Evolutionary conservation across 2,797 vertebrate genomes (phyloP).

Genomic region (Thamnophis elegans): DNA sequence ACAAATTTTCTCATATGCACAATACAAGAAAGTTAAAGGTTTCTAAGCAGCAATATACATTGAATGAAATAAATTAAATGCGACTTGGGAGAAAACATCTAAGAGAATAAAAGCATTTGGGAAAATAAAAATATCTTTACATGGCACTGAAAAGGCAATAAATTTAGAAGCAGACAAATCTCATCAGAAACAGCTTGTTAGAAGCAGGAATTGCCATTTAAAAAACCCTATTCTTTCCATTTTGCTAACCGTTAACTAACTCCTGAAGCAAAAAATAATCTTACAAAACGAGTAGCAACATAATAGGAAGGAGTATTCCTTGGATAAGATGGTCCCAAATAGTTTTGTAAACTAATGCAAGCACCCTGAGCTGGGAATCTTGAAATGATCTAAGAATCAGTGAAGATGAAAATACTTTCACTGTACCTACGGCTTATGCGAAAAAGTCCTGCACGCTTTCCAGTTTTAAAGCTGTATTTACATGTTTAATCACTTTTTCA

Average conservation of each 20-base stretch:
- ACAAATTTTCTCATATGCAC: not conserved
- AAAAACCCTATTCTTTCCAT: not conserved
- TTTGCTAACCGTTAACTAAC: not conserved
- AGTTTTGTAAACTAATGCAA: not conserved
- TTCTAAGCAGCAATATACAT: not conserved
- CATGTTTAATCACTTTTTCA: too few relatives aligned
- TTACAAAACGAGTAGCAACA: not conserved
- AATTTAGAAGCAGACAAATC: not conserved
- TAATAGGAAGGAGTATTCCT: not conserved
- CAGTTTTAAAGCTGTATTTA: too few relatives aligned
- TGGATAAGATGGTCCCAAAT: not conserved
- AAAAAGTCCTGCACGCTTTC: too few relatives aligned
- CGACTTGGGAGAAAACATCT: not conserved
- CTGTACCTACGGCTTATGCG: not conserved
- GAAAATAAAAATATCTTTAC: not conserved
- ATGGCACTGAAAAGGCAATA: not conserved
- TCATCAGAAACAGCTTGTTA: not conserved
- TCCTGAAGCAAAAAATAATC: not conserved
- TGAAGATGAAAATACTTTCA: not conserved
- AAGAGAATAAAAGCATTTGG: not conserved
- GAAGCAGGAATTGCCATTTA: not conserved
- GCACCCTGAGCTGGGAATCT: not conserved
- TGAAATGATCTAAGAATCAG: not conserved
- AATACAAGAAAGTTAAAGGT: not conserved
- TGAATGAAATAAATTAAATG: not conserved